Conservation (phyloP, 2,113 vertebrate species). For the Vidua chalybeata region DNA sequence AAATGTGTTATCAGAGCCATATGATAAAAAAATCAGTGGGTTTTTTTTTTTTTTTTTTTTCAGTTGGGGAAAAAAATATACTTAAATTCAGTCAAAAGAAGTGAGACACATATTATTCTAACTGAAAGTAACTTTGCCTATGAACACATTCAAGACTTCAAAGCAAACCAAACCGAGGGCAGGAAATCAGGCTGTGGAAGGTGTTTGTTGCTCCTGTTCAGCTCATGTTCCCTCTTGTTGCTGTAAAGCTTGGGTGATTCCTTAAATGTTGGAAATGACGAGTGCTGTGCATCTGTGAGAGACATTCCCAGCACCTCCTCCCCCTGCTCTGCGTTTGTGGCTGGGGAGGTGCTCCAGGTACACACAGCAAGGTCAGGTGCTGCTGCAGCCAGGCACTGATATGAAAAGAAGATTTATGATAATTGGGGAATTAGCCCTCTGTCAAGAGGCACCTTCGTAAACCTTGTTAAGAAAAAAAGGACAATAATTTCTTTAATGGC, state of each 20-base stretch:
- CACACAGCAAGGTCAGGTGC: neutral
- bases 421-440: constrained; percentile 32
- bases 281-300: neutral
- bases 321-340: neutral
- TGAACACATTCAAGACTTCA: neutral
- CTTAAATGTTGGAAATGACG: neutral
- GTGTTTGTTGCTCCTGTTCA: neutral
- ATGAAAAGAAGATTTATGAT: constrained; percentile 14
- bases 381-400: neutral
- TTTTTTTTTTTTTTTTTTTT: neutral
- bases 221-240: neutral
- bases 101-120: neutral
- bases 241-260: constrained; percentile 40
- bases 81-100: neutral
- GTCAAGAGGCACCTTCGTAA: constrained; percentile 4
- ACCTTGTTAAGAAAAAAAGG: neutral
- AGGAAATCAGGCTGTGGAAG: neutral
- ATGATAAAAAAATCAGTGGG: neutral
- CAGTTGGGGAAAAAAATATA: neutral
- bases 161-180: neutral
- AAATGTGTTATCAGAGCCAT: neutral
- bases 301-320: neutral
- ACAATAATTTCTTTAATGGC: constrained; percentile 37
- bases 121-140: neutral
- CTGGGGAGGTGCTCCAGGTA: neutral